These are phyloP conservation scores for Holcopasites calliopsidis DNA, from an alignment of 1,140 invertebrate genomes.

Conservation along the genomic window DNA sequence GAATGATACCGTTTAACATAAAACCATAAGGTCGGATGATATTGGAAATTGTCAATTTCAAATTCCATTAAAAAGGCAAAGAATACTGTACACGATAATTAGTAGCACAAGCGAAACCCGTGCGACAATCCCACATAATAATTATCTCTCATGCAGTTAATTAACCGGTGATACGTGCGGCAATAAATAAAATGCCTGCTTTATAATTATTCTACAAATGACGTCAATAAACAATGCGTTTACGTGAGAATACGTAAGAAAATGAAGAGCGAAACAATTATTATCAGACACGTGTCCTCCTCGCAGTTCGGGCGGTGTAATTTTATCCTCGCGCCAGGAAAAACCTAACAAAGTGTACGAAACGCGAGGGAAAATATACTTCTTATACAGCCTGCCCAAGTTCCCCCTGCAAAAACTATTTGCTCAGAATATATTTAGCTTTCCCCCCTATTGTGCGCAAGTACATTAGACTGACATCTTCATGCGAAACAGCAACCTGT, in stretches of 20 bases:
- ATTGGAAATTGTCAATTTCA: no score
- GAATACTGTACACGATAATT: no score
- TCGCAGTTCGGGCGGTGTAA: not conserved
- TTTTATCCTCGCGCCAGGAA: not conserved
- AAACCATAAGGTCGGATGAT: no score
- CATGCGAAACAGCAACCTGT: slow-evolving; percentile 8
- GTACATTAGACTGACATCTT: slow-evolving; percentile 16
- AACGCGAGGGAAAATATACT: slow-evolving; percentile 25
- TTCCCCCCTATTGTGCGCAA: slow-evolving; percentile 7
- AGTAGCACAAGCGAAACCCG: no score
- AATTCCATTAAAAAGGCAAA: not conserved
- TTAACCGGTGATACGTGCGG: not conserved
- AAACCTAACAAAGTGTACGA: not conserved
- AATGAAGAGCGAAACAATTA: not conserved
- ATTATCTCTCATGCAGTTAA: no score
- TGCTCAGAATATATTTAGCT: slow-evolving; percentile 29
- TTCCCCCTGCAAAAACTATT: slow-evolving; percentile 25
- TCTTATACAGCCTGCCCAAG: slow-evolving; percentile 16
- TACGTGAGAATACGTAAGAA: not conserved
- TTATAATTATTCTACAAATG: not conserved
- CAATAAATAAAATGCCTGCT: not conserved
- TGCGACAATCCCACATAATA: no score
- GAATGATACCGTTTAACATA: no score
- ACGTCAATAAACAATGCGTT: not conserved
- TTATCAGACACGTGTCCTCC: not conserved